phyloP scores from a whole-genome alignment of 2,888 invertebrate species.

The Auanema freiburgensis region DNA sequence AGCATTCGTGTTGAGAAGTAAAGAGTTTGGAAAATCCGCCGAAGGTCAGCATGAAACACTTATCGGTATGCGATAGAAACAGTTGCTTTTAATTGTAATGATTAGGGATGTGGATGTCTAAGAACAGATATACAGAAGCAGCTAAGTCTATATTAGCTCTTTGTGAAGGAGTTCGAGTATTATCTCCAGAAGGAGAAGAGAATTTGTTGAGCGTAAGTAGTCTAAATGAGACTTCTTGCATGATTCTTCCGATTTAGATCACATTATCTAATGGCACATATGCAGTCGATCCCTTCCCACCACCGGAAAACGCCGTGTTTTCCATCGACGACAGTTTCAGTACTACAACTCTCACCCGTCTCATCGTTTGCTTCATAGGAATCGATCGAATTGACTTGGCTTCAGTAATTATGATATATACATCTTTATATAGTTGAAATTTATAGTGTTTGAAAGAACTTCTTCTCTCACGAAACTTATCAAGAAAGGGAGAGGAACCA shows the following conservation, averaged over 20 bases:
- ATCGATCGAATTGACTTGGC: slow-evolving; percentile 22
- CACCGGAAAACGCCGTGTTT: slow-evolving; percentile 27
- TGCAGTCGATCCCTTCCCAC: slow-evolving; percentile 47
- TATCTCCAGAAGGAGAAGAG: too few relatives aligned
- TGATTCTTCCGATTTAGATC: slow-evolving; percentile 28
- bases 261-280: slow-evolving; percentile 43
- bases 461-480: slow-evolving; percentile 31
- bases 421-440: neutral
- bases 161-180: slow-evolving; percentile 30
- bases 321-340: slow-evolving; percentile 17
- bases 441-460: slow-evolving; percentile 24
- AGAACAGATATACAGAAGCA: slow-evolving; percentile 42
- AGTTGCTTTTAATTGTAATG: neutral
- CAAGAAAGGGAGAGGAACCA: slow-evolving; percentile 26
- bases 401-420: slow-evolving; percentile 11
- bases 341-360: slow-evolving; percentile 29
- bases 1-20: slow-evolving; percentile 51
- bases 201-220: neutral
- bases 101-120: slow-evolving; percentile 45
- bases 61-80: slow-evolving; percentile 27
- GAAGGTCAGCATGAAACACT: slow-evolving; percentile 45
- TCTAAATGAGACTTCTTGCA: too few relatives aligned
- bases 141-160: slow-evolving; percentile 54
- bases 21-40: slow-evolving; percentile 46
- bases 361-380: slow-evolving; percentile 39